phyloP scores from a whole-genome alignment of 1,140 invertebrate species.

The Probaryconus sp. region DNA sequence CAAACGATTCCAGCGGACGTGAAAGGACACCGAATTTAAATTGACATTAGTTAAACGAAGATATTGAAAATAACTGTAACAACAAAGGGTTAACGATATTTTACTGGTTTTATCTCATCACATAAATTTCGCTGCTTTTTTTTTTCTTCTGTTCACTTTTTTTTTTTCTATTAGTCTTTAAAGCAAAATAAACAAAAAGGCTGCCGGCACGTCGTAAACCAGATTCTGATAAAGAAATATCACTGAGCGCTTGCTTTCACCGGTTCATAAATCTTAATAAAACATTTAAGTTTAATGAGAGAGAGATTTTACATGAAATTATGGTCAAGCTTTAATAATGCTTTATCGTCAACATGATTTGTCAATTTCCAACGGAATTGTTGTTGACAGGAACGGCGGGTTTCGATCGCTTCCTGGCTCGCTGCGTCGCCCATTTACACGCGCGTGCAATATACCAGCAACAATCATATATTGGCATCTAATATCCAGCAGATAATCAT shows the following conservation, averaged over 20 bases:
- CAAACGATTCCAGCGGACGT: too few relatives aligned
- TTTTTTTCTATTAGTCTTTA: too few relatives aligned
- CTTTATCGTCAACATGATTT: conserved; percentile 30
- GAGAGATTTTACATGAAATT: conserved; percentile 19
- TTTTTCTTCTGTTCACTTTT: too few relatives aligned
- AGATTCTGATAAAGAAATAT: conserved; percentile 20
- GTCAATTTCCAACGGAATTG: conserved; percentile 28
- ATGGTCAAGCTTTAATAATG: conserved; percentile 18
- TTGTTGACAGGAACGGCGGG: conserved; percentile 37
- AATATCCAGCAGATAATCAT: conserved; percentile 46
- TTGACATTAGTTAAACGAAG: too few relatives aligned
- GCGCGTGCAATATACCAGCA: conserved; percentile 14
- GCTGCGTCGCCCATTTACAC: conserved; percentile 38
- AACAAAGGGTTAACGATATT: too few relatives aligned
- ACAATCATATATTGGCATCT: conserved; percentile 23
- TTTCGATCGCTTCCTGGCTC: conserved; percentile 33
- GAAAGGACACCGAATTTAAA: too few relatives aligned
- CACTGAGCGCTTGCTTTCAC: not conserved
- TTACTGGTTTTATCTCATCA: too few relatives aligned
- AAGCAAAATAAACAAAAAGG: too few relatives aligned
- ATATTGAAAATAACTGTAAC: too few relatives aligned
- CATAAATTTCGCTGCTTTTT: too few relatives aligned
- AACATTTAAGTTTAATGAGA: conserved; percentile 24
- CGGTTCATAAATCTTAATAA: conserved; percentile 6
- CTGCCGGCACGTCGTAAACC: too few relatives aligned